Base-by-base conservation (phyloP, 2,888 invertebrate species). In the Meghimatium bilineatum region DNA sequence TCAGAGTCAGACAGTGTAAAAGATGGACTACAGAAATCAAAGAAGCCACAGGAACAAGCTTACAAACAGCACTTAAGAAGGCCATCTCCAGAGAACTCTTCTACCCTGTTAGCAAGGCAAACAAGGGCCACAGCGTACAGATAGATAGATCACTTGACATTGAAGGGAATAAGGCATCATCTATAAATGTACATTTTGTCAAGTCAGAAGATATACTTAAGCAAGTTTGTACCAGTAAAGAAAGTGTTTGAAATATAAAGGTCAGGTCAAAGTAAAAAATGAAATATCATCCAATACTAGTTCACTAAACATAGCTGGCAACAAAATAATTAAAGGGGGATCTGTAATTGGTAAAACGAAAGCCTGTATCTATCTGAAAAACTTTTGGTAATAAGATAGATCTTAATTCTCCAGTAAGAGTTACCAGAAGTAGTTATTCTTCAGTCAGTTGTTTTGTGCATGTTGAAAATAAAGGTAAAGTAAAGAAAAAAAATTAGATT, bases 81-180 rank as follows among this genome's bases (percentile, higher is more conserved):
- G n/a, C n/a, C n/a, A n/a, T n/a, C n/a, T n/a, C n/a, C n/a, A n/a
- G n/a, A n/a, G n/a, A n/a, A n/a, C n/a, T n/a, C n/a, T n/a, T n/a
- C n/a, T n/a, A n/a, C n/a, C n/a, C n/a, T n/a, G n/a, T n/a, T n/a
- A n/a, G n/a, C n/a, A n/a, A n/a, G n/a, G n/a, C n/a, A n/a, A n/a
- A n/a, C n/a, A n/a, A n/a, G n/a, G n/a, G n/a, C n/a, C n/a, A n/a
- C n/a, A n/a, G n/a, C n/a, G n/a, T n/a, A n/a, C n/a, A n/a, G n/a
- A n/a, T n/a, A n/a, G n/a, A n/a, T n/a, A n/a, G n/a, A n/a, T 38
- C 74, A 36, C 56, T 60, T 72, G 72, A 38, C 26, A 36, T 80
- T 10, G 74, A 81, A 20, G 38, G 38, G 49, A 74, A 63, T 14
- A 34, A n/a, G 34, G 60, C n/a, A 74, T 74, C 63, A 1, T 8